phyloP scores from a whole-genome alignment of 2,113 vertebrate genomes.

The rat (Rattus norvegicus) region GRCr8 NC_086028.1:33382001-33382500 shows the following conservation, averaged over 20 bases:
- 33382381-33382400: constrained; percentile 66
- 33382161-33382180: neutral
- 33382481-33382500: constrained; percentile 59
- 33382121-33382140: neutral
- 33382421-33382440: neutral
- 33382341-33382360: constrained; percentile 78
- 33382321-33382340: constrained; percentile 77
- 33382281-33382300: constrained; percentile 80
- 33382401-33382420: constrained; percentile 59
- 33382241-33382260: constrained; percentile 75
- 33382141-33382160: neutral
- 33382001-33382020: neutral
- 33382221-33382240: constrained; percentile 24
- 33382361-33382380: constrained; percentile 72
- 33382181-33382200: neutral
- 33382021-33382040: neutral
- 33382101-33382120: neutral
- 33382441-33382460: constrained; percentile 10
- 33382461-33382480: constrained; percentile 54
- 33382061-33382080: neutral
- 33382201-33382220: constrained; percentile 13
- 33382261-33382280: constrained; percentile 80
- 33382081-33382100: neutral
- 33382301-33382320: constrained; percentile 83
- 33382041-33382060: neutral